These are phyloP conservation scores for Zoanthus gigantus DNA, from an alignment of 92 coral and sea anemone species.

Conservation along the genomic window DNA sequence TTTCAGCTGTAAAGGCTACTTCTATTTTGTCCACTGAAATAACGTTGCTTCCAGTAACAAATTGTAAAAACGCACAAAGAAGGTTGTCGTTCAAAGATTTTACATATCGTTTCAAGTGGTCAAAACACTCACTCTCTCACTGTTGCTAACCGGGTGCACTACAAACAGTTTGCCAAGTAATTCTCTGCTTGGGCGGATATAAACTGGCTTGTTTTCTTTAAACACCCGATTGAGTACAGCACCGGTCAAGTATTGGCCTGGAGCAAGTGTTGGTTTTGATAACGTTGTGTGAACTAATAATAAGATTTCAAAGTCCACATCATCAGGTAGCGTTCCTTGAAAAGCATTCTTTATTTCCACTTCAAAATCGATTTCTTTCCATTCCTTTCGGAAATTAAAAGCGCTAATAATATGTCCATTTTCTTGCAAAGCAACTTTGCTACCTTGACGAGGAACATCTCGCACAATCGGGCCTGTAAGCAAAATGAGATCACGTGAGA, in stretches of 20 bases:
- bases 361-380: slow-evolving; percentile 22
- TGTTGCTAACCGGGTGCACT: too few species aligned
- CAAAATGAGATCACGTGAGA: slow-evolving; percentile 40
- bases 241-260: too few species aligned
- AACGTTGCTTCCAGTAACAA: too few species aligned
- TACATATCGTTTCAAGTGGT: too few species aligned
- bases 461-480: slow-evolving; percentile 30
- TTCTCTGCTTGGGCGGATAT: background rate
- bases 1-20: too few species aligned
- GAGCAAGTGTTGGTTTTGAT: slow-evolving; percentile 41
- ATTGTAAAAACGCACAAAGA: too few species aligned
- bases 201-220: slow-evolving; percentile 33
- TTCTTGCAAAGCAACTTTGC: slow-evolving; percentile 57
- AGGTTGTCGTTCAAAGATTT: too few species aligned
- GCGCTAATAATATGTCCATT: slow-evolving; percentile 53
- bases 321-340: too few species aligned
- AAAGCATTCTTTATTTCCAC: background rate
- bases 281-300: slow-evolving; percentile 36
- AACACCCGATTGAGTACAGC: slow-evolving; percentile 35
- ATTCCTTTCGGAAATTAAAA: slow-evolving; percentile 39
- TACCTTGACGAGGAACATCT: slow-evolving; percentile 38
- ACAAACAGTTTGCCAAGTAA: too few species aligned
- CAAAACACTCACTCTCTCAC: too few species aligned
- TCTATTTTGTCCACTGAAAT: too few species aligned
- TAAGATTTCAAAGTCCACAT: slow-evolving; percentile 52